These are phyloP conservation scores for Aegypius monachus DNA, from an alignment of 2,113 vertebrate species.

Conservation along the genomic window DNA sequence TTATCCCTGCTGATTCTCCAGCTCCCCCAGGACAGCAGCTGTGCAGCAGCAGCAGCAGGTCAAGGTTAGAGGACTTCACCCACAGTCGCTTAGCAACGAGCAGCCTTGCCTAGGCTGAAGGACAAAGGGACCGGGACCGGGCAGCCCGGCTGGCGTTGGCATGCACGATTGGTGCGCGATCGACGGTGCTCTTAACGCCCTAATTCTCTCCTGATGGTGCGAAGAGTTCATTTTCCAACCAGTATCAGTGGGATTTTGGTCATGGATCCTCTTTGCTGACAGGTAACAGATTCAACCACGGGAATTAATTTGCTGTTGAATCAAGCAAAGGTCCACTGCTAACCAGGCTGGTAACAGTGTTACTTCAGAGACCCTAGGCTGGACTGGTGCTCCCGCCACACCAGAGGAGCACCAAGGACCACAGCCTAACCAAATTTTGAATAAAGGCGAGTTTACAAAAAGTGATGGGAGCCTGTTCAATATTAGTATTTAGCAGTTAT, in stretches of 20 bases:
- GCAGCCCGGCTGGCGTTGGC: neutral
- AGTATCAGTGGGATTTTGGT: neutral
- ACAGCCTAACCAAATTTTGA: neutral
- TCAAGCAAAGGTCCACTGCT: neutral
- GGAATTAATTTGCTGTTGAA: neutral
- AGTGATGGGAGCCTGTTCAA: rapidly evolving
- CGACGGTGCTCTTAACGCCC: neutral
- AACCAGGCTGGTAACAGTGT: neutral
- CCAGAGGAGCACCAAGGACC: neutral
- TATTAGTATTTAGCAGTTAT: neutral
- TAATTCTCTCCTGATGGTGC: neutral
- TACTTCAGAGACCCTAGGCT: neutral
- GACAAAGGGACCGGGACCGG: neutral
- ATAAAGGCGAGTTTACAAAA: neutral
- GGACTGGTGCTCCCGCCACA: neutral
- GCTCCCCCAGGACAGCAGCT: neutral
- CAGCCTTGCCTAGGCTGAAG: conserved; percentile 11
- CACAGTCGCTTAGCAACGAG: conserved; percentile 34
- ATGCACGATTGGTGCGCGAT: neutral
- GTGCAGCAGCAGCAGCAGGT: neutral
- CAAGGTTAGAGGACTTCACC: conserved; percentile 30
- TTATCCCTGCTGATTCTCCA: neutral
- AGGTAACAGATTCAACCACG: neutral
- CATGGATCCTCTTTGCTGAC: neutral
- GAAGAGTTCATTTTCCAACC: neutral